phyloP scores from a whole-genome alignment of 2,888 invertebrate species.

The Junonia oenone region DNA sequence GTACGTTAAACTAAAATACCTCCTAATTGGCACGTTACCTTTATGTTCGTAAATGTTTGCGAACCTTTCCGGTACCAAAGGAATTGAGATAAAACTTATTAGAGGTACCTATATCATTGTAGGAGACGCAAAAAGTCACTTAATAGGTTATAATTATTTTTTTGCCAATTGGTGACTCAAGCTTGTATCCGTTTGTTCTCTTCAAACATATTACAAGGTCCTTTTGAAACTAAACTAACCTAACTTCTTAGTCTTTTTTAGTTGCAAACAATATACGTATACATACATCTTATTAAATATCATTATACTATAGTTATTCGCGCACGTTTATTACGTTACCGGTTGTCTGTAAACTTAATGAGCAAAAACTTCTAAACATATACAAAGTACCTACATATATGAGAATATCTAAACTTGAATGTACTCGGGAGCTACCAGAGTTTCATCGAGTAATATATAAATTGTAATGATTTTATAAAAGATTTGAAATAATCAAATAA shows the following conservation, averaged over 20 bases:
- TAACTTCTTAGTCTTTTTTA: not conserved
- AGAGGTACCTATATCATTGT: not conserved
- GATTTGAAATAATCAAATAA: too few species aligned
- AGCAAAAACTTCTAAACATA: too few species aligned
- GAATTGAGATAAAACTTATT: not conserved
- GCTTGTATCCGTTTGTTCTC: slow-evolving; percentile 1
- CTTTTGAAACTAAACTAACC: slow-evolving; percentile 5
- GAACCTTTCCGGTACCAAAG: not conserved
- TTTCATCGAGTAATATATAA: not conserved
- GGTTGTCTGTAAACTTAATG: too few species aligned
- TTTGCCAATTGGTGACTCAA: slow-evolving; percentile 15
- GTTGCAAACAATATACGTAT: not conserved
- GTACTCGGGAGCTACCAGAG: too few species aligned
- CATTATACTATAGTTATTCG: too few species aligned
- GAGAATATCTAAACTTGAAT: too few species aligned
- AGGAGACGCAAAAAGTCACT: not conserved
- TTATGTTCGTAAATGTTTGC: not conserved
- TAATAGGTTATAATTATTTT: not conserved
- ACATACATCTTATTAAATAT: too few species aligned
- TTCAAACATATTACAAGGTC: slow-evolving; percentile 5
- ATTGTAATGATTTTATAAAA: not conserved
- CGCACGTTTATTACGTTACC: too few species aligned
- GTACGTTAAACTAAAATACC: slow-evolving; percentile 1
- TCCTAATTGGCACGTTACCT: not conserved
- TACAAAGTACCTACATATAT: too few species aligned